Evolutionary conservation across 2,888 invertebrate genomes (phyloP).

Genomic region (Apamea crenata): DNA sequence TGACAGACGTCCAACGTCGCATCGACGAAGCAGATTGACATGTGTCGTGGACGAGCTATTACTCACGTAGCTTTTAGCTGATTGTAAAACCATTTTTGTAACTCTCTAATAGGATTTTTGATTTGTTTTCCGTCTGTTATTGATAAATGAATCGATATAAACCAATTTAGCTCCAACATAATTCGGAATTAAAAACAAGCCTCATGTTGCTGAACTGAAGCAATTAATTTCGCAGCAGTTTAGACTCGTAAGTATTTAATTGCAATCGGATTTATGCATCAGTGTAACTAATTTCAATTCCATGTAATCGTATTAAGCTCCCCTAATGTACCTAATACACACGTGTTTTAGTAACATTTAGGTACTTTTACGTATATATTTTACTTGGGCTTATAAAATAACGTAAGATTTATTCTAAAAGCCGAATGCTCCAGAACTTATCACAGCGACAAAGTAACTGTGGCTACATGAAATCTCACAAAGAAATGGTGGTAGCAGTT

Average conservation of each 20-base stretch:
- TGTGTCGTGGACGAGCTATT: conserved; percentile 70
- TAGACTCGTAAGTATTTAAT: neutral
- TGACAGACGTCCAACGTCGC: conserved; percentile 81
- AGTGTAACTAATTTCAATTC: conserved; percentile 21
- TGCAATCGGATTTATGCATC: conserved; percentile 14
- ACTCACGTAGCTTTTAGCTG: conserved; percentile 64
- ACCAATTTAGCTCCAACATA: neutral
- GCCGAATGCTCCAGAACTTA: conserved; percentile 49
- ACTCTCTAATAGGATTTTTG: neutral
- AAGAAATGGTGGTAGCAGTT: conserved; percentile 61
- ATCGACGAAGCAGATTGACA: conserved; percentile 79
- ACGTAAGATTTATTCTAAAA: conserved; percentile 41
- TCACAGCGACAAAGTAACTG: conserved; percentile 52
- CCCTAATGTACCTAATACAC: neutral
- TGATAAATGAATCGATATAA: neutral
- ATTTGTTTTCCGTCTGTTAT: neutral
- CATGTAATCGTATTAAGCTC: conserved; percentile 13
- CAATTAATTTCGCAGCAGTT: conserved; percentile 8
- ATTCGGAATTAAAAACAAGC: neutral
- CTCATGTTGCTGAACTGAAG: neutral
- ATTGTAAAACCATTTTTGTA: conserved; percentile 61
- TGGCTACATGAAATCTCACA: conserved; percentile 53
- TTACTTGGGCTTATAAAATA: conserved; percentile 30
- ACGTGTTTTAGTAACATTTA: conserved; percentile 9
- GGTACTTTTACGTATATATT: neutral